Conservation (phyloP, 2,888 invertebrate genomes). For the Cetonia aurata region DNA sequence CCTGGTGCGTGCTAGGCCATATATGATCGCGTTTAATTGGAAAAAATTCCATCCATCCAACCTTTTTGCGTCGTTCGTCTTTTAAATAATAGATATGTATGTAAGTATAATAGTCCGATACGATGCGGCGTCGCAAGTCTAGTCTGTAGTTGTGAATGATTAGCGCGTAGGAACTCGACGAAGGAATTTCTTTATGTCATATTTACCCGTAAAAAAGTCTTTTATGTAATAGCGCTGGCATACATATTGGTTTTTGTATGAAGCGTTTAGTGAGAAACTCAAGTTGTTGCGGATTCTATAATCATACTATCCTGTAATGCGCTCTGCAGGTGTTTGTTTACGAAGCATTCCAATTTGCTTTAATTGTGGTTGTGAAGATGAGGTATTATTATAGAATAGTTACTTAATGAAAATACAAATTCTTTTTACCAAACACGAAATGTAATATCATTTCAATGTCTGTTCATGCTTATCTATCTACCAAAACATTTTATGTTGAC, state of each 20-base stretch:
- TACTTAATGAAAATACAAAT: too few species aligned
- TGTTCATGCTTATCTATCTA: too few species aligned
- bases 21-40: slow-evolving; percentile 29
- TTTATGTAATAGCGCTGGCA: slow-evolving; percentile 1
- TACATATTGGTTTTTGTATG: background rate
- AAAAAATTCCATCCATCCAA: slow-evolving; percentile 31
- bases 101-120: background rate
- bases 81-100: slow-evolving; percentile 3
- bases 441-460: too few species aligned
- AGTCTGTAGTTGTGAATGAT: slow-evolving; percentile 7
- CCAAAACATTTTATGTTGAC: too few species aligned
- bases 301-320: too few species aligned
- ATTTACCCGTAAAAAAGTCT: slow-evolving; percentile 20
- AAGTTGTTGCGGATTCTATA: too few species aligned
- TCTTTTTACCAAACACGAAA: too few species aligned
- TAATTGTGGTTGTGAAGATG: too few species aligned
- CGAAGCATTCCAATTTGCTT: too few species aligned
- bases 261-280: too few species aligned
- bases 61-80: slow-evolving; percentile 24
- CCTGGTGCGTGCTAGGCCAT: slow-evolving; percentile 20
- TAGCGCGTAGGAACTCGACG: slow-evolving; percentile 12
- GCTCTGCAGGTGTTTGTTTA: too few species aligned
- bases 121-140: background rate
- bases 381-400: too few species aligned
- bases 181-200: slow-evolving; percentile 35